Percentiles rank a stretch among this genome's conserved stretches.
Conservation (phyloP, 2,888 invertebrate species). For the Tachina grossa region DNA sequence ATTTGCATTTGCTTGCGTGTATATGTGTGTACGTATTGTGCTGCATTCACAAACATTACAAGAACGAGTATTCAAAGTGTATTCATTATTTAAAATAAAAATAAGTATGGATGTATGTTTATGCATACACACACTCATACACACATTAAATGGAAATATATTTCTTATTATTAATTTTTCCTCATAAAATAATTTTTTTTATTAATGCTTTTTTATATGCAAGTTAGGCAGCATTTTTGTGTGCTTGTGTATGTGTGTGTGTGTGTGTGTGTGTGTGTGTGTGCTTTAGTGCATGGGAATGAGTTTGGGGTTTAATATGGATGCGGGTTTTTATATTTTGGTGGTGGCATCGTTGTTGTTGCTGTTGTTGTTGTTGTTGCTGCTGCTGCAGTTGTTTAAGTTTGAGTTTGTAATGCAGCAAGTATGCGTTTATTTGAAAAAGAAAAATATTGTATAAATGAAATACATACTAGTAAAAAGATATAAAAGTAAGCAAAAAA, state of each 20-base stretch:
- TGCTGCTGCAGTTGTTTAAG: neutral
- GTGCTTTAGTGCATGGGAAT: conserved; percentile 29
- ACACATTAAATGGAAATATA: conserved; percentile 32
- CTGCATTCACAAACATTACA: conserved; percentile 44
- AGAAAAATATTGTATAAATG: conserved; percentile 43
- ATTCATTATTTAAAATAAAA: conserved; percentile 59
- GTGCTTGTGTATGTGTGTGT: neutral
- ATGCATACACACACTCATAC: neutral
- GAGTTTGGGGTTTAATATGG: conserved; percentile 59
- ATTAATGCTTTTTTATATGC: conserved; percentile 55
- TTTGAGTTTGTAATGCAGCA: conserved; percentile 38
- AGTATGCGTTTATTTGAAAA: conserved; percentile 58
- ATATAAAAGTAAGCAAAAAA: conserved; percentile 18
- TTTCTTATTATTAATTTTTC: conserved; percentile 70
- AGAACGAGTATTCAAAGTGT: conserved; percentile 62
- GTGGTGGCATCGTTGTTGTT: conserved; percentile 28
- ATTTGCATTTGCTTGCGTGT: neutral
- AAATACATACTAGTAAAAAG: conserved; percentile 44
- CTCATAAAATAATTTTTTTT: conserved; percentile 65
- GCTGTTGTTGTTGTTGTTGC: neutral
- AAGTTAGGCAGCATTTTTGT: conserved; percentile 5
- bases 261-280: neutral
- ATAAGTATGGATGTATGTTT: neutral
- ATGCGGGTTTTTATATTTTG: conserved; percentile 60
- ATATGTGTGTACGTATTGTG: conserved; percentile 1